Evolutionary conservation across 2,797 vertebrate genomes (phyloP), one percentile per base, ranked within the genome.

Genomic region (Morus bassanus): DNA sequence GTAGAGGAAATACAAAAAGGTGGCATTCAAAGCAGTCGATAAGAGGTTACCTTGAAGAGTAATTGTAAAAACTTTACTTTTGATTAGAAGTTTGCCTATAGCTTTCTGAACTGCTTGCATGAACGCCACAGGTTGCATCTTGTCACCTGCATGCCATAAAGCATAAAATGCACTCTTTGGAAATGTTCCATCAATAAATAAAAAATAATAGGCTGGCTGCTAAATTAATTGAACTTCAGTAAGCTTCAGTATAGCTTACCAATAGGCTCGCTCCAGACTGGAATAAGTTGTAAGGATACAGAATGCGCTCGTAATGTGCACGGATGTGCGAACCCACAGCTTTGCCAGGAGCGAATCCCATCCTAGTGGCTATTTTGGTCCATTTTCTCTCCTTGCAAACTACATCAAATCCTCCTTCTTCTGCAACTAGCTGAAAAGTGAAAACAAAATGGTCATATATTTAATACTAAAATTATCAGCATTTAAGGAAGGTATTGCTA

Each of bases 341-440:
- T 88, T 99, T 99, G 92, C 99, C 99, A 33, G 99, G 99, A 91
- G 99, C 98, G 97, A 99, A 99, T 56, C 99, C 99, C 99, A 99
- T 99, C 98, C 98, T 99, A 24, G 99, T 98, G 9, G 99, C 99
- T 91, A 99, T 99, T 98, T 98, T 99, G 77, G 99, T 99, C 99
- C 99, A 99, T 94, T 99, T 99, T 75, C 99, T 98, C 48, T 99
- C 99, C 96, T 98, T 99, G 98, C 99, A 99, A 74, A 99, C 99
- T 0, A 98, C 97, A 85, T 99, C 99, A 95, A 99, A 99, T 23
- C 99, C 99, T 87, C 99, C 99, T 96, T 99, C 99, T 91, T 99
- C 99, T 91, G 98, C 98, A 89, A 99, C 99, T 97, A 99, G 98
- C 99, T 99, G 93, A 83, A 96, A 95, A 96, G 91, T 2, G 25